Conservation (phyloP, 2,797 vertebrate species). For the Rhodeus uyekii region DNA sequence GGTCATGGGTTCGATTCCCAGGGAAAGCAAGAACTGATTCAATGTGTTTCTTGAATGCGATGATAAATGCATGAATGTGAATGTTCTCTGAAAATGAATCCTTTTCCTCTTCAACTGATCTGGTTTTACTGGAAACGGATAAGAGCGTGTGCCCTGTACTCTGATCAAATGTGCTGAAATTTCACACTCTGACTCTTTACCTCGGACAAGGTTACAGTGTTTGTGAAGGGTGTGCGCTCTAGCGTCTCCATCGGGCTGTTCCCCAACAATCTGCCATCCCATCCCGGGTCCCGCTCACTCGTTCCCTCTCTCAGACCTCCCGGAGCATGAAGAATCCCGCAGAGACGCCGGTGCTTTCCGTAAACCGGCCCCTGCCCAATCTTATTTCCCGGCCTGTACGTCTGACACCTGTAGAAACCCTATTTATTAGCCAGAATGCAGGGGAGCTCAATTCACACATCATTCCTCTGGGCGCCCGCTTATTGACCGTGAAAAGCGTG, state of each 20-base stretch:
- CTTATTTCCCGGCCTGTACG: conserved; percentile 51
- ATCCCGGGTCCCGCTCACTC: too few relatives aligned
- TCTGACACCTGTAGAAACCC: conserved; percentile 64
- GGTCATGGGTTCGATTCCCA: too few relatives aligned
- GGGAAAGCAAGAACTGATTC: too few relatives aligned
- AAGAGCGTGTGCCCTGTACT: background rate
- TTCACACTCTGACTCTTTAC: conserved; percentile 10
- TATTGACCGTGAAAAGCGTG: conserved; percentile 73
- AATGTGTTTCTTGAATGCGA: too few relatives aligned
- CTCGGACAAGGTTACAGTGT: conserved; percentile 51
- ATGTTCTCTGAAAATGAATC: background rate
- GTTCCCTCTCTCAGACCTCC: conserved; percentile 56
- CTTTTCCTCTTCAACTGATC: background rate
- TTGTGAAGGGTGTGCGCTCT: conserved; percentile 34
- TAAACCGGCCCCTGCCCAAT: conserved; percentile 62
- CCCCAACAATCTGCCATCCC: conserved; percentile 50
- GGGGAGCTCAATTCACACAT: conserved; percentile 55
- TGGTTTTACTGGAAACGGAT: background rate
- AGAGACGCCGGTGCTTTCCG: conserved; percentile 63
- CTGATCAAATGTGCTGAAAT: background rate
- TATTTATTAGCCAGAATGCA: conserved; percentile 68
- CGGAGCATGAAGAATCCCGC: conserved; percentile 69
- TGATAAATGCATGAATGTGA: too few relatives aligned
- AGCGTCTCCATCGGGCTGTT: conserved; percentile 33
- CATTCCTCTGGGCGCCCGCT: conserved; percentile 59